phyloP scores from a whole-genome alignment of 23 tunicate species.

The Diplosoma virens region DNA sequence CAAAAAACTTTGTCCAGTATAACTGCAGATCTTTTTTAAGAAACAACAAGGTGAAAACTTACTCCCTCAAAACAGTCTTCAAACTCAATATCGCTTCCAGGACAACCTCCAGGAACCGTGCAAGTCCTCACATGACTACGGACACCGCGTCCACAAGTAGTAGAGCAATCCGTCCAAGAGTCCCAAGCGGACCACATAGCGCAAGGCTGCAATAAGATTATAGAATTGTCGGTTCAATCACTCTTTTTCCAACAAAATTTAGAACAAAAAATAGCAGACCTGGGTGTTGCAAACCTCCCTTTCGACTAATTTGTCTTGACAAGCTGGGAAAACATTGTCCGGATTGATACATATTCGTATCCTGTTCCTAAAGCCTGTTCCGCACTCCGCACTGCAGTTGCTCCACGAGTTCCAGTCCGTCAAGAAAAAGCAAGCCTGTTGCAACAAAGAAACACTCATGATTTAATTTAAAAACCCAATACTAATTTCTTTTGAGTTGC shows the following conservation, averaged over 20 bases:
- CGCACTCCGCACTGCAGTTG: conserved; percentile 26
- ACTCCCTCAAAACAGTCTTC: conserved; percentile 55
- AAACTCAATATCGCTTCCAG: conserved; percentile 7
- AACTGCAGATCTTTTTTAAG: too few relatives aligned
- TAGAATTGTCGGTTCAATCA: not conserved
- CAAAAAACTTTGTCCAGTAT: too few relatives aligned
- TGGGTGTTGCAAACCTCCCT: conserved; percentile 10
- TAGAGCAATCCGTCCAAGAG: conserved; percentile 56
- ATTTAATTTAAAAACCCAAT: not conserved
- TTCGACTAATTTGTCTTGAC: conserved; percentile 37
- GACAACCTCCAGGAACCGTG: conserved; percentile 39
- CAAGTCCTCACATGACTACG: conserved; percentile 52
- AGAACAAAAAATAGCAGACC: conserved; percentile 2
- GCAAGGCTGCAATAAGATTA: conserved; percentile 37
- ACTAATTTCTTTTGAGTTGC: not conserved
- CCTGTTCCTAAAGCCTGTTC: conserved; percentile 35
- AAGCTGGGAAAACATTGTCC: conserved; percentile 36
- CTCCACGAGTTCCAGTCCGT: conserved; percentile 9
- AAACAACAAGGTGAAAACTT: too few relatives aligned
- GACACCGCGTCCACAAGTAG: conserved; percentile 71
- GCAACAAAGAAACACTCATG: too few relatives aligned
- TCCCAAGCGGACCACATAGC: conserved; percentile 71
- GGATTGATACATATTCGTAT: conserved; percentile 37
- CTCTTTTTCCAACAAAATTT: not conserved
- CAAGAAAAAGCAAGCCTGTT: conserved; percentile 43